Evolutionary conservation across 2,888 invertebrate genomes (phyloP).

Genomic region (Sisyra terminalis): DNA sequence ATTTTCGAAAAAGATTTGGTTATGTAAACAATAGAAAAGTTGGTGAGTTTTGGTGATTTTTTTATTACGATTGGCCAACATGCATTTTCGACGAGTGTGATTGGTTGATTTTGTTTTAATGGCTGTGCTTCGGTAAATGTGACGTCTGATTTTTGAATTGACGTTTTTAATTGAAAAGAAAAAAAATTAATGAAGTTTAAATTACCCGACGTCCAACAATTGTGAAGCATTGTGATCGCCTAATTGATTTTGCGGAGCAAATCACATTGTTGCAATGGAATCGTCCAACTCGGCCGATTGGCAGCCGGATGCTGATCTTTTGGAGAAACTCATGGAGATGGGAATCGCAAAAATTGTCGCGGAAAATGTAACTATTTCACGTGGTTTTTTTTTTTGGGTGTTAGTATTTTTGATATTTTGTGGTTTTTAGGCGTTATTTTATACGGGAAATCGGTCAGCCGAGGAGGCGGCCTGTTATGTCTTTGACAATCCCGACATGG

Average conservation of each 20-base stretch:
- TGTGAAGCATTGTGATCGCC: too few species aligned
- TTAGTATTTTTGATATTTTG: background rate
- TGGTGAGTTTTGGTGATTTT: too few species aligned
- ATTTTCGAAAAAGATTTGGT: too few species aligned
- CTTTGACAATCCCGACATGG: slow-evolving; percentile 29
- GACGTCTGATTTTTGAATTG: too few species aligned
- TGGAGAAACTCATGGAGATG: slow-evolving; percentile 25
- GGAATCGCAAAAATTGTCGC: slow-evolving; percentile 27
- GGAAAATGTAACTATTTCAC: slow-evolving; percentile 21
- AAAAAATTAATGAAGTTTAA: too few species aligned
- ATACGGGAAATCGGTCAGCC: slow-evolving; percentile 34
- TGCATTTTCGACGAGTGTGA: too few species aligned
- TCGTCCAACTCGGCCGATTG: slow-evolving; percentile 11
- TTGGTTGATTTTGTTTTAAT: too few species aligned
- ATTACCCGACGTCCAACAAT: too few species aligned
- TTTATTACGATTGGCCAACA: too few species aligned
- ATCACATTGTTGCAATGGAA: slow-evolving; percentile 16
- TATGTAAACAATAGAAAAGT: too few species aligned
- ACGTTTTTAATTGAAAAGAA: too few species aligned
- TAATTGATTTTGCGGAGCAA: background rate
- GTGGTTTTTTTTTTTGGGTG: background rate
- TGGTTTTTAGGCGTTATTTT: slow-evolving; percentile 29
- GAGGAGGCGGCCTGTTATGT: slow-evolving; percentile 36
- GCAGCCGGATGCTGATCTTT: slow-evolving; percentile 25
- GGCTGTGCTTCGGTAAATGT: too few species aligned